phyloP scores from a whole-genome alignment of 1,140 invertebrate genomes.

The Holotrichia oblita region DNA sequence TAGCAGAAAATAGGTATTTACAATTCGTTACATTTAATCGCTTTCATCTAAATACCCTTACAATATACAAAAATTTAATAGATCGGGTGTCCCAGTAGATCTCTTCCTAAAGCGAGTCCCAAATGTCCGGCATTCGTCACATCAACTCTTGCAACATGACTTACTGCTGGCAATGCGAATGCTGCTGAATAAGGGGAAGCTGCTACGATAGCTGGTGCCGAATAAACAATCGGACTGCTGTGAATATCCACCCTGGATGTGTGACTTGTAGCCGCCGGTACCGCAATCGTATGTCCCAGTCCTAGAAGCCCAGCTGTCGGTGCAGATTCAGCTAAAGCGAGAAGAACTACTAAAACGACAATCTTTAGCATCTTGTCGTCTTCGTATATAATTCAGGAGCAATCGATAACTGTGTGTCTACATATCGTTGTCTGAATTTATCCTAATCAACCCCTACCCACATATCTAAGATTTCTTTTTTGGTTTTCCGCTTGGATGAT shows the following conservation, averaged over 20 bases:
- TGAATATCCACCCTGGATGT: slow-evolving; percentile 52
- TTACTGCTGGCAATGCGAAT: slow-evolving; percentile 5
- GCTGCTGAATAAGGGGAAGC: slow-evolving; percentile 39
- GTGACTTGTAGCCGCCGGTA: slow-evolving; percentile 48
- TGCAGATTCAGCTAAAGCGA: slow-evolving; percentile 41
- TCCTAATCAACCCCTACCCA: slow-evolving; percentile 15
- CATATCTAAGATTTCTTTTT: neutral
- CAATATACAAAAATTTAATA: slow-evolving; percentile 8
- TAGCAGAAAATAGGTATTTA: slow-evolving; percentile 4
- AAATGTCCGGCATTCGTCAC: slow-evolving; percentile 14
- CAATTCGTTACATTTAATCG: neutral
- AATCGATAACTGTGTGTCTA: neutral
- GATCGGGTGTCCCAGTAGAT: neutral
- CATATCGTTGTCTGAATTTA: slow-evolving; percentile 19
- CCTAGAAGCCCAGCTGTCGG: slow-evolving; percentile 49
- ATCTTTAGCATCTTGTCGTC: slow-evolving; percentile 49
- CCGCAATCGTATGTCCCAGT: neutral
- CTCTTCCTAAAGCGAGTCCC: slow-evolving; percentile 23
- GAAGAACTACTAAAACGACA: slow-evolving; percentile 45
- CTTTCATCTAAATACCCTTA: neutral
- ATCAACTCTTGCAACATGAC: slow-evolving; percentile 23
- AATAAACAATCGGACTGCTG: slow-evolving; percentile 47
- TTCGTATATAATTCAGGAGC: neutral
- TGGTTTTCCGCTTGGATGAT: neutral
- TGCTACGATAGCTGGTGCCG: slow-evolving; percentile 47